A percentile compares a stretch with the other conserved stretches of the same genome.
Conservation (phyloP, 1,140 invertebrate species). For the Bombus terrestris region DNA sequence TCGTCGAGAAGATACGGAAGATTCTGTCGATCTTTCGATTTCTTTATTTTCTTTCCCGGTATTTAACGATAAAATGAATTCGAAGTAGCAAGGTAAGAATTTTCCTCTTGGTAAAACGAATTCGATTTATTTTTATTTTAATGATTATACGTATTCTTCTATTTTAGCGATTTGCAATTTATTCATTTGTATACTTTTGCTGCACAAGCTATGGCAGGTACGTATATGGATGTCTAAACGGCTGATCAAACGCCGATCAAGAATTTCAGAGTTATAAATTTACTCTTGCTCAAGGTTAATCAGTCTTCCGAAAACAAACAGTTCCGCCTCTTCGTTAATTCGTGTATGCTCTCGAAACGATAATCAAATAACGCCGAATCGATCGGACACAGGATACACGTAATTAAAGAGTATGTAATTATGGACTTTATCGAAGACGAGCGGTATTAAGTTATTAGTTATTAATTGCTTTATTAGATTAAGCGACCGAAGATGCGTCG, state of each 20-base stretch:
- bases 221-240: background rate
- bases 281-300: constrained; percentile 23
- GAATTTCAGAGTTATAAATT: constrained; percentile 47
- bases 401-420: constrained; percentile 75
- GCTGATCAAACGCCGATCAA: constrained; percentile 47
- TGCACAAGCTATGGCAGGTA: background rate
- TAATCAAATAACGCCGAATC: constrained; percentile 73
- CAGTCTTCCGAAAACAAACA: constrained; percentile 64
- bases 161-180: background rate
- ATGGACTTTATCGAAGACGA: constrained; percentile 47
- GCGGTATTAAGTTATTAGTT: constrained; percentile 69
- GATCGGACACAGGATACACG: constrained; percentile 64
- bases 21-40: constrained; percentile 31
- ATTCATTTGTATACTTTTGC: background rate
- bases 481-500: constrained; percentile 38
- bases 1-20: constrained; percentile 24
- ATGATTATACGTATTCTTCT: background rate
- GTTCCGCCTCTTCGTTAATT: constrained; percentile 61
- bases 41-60: constrained; percentile 1
- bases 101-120: background rate
- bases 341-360: constrained; percentile 56
- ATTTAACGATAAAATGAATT: too few relatives aligned
- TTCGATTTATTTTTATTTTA: background rate
- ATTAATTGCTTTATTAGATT: constrained; percentile 76
- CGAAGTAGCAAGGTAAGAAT: background rate